Percentiles rank a stretch among this genome's conserved stretches.
Conservation (phyloP, 2,113 vertebrate species). For the Hassar affinis region DNA sequence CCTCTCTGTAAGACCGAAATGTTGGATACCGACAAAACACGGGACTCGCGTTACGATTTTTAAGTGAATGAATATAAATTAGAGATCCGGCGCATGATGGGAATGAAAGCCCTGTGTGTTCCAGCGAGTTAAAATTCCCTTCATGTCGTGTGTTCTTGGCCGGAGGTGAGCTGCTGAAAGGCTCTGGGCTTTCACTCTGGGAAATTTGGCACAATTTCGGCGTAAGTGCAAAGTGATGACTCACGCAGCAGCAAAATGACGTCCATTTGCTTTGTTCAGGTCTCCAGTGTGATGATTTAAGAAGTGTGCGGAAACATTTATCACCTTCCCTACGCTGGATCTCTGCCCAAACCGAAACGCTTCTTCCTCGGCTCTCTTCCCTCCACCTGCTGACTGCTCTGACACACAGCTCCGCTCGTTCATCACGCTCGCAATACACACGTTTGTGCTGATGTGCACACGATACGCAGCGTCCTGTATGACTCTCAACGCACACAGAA, state of each 20-base stretch:
- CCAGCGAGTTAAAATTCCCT: slow-evolving; percentile 7
- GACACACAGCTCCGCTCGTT: background rate
- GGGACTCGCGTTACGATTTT: background rate
- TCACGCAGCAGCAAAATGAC: slow-evolving; percentile 20
- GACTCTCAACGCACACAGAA: no score
- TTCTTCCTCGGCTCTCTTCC: background rate
- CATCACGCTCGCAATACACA: background rate
- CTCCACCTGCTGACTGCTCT: slow-evolving; percentile 8
- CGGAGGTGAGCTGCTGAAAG: slow-evolving; percentile 13
- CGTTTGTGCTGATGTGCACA: background rate
- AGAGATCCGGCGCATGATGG: background rate
- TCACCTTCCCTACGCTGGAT: slow-evolving; percentile 32
- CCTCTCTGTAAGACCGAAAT: background rate
- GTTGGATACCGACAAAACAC: background rate
- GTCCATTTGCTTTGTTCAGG: slow-evolving; percentile 39
- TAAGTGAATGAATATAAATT: background rate
- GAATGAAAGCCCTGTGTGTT: background rate
- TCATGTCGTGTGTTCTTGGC: background rate
- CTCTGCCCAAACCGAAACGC: background rate
- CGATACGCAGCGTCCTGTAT: no score
- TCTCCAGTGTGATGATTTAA: slow-evolving; percentile 38
- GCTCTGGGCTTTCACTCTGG: background rate
- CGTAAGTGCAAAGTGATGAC: slow-evolving; percentile 20
- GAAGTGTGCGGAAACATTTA: slow-evolving; percentile 37
- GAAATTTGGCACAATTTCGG: slow-evolving; percentile 14